A percentile compares a stretch with the other conserved stretches of the same genome.
Conservation (phyloP, 2,797 vertebrate species). For the Naso thynnoides region DNA sequence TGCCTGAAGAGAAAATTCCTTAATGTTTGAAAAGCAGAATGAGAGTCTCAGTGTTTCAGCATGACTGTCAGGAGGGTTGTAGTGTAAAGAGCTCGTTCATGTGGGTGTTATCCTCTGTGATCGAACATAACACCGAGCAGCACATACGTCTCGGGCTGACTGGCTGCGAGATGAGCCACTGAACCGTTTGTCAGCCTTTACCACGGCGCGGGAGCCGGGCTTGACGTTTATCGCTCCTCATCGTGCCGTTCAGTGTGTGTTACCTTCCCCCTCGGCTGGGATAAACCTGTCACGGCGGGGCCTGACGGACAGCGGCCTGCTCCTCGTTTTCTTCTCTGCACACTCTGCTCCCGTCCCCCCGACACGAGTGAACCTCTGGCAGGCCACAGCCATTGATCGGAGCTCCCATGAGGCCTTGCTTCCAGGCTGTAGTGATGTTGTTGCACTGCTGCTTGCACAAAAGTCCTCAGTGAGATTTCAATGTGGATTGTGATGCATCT, state of each 20-base stretch:
- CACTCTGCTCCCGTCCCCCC: not conserved
- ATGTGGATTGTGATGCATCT: slow-evolving; percentile 41
- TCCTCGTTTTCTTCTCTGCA: slow-evolving; percentile 28
- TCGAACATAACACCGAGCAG: slow-evolving; percentile 39
- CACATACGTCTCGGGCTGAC: slow-evolving; percentile 44
- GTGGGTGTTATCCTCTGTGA: slow-evolving; percentile 24
- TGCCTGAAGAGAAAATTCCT: not conserved
- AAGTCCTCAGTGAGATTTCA: slow-evolving; percentile 30
- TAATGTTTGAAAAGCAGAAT: not conserved
- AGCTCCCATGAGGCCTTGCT: slow-evolving; percentile 35
- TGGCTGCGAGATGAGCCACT: slow-evolving; percentile 60
- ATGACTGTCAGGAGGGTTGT: slow-evolving; percentile 15
- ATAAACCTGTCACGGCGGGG: slow-evolving; percentile 73
- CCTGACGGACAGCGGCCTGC: slow-evolving; percentile 56
- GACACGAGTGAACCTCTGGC: slow-evolving; percentile 28
- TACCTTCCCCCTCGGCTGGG: slow-evolving; percentile 58
- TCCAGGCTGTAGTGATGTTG: slow-evolving; percentile 27
- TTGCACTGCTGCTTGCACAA: slow-evolving; percentile 8
- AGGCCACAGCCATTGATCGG: slow-evolving; percentile 36
- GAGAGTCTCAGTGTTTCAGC: not conserved
- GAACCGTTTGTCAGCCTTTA: slow-evolving; percentile 72
- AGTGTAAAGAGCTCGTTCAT: slow-evolving; percentile 1
- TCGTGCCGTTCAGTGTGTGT: slow-evolving; percentile 58
- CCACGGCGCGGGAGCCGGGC: slow-evolving; percentile 34
- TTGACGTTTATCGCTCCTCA: slow-evolving; percentile 74